Conservation (phyloP, 1,140 invertebrate genomes). For the Heliconius hewitsoni region DNA sequence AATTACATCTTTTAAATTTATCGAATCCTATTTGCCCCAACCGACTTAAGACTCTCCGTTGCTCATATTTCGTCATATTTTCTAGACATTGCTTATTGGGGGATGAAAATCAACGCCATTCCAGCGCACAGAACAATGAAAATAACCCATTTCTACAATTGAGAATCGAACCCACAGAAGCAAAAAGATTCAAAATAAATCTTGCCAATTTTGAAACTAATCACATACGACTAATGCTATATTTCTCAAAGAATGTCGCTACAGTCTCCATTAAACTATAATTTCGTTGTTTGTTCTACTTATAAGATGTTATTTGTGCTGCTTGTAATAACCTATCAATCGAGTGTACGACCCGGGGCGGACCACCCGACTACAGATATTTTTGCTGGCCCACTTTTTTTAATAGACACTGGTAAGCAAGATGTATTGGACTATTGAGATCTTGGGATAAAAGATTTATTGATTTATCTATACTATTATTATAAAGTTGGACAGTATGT, state of each 20-base stretch:
- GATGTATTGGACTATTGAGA: not conserved
- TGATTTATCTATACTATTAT: too few relatives aligned
- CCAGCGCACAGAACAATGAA: too few relatives aligned
- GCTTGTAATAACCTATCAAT: slow-evolving; percentile 46
- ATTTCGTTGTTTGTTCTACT: slow-evolving; percentile 33
- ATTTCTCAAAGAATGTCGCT: slow-evolving; percentile 8
- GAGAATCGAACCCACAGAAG: not conserved
- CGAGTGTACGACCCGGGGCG: slow-evolving; percentile 40
- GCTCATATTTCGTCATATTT: too few relatives aligned
- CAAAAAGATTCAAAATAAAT: not conserved
- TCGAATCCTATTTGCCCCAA: too few relatives aligned
- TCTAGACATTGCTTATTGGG: too few relatives aligned
- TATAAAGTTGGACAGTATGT: too few relatives aligned
- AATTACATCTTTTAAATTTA: too few relatives aligned
- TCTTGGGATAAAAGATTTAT: not conserved
- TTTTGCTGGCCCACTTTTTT: slow-evolving; percentile 40
- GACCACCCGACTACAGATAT: slow-evolving; percentile 46
- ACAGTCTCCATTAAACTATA: slow-evolving; percentile 9
- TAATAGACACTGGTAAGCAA: slow-evolving; percentile 20
- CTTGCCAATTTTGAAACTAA: not conserved
- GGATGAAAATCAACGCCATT: too few relatives aligned
- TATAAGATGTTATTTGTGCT: slow-evolving; percentile 36
- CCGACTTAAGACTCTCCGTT: too few relatives aligned
- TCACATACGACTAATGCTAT: not conserved
- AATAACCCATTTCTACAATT: too few relatives aligned